A percentile compares a stretch with the other conserved stretches of the same genome.
phyloP scores from a whole-genome alignment of 2,888 invertebrate genomes.

The Acrobasis consociella region DNA sequence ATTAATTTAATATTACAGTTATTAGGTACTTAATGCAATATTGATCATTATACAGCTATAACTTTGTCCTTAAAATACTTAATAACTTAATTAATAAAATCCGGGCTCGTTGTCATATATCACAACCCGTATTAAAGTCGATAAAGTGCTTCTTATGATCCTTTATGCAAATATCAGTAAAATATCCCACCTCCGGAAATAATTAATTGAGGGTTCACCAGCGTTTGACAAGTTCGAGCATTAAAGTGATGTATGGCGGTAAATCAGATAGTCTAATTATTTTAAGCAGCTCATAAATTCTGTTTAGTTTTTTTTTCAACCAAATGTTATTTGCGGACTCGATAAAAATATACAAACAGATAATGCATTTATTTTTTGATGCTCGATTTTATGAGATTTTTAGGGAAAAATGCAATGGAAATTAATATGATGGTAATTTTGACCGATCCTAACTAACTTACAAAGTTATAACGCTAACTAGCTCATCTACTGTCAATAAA shows the following conservation, averaged over 20 bases:
- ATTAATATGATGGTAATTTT: too few relatives aligned
- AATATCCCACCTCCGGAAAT: constrained; percentile 55
- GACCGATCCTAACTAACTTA: too few relatives aligned
- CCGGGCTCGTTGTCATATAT: constrained; percentile 53
- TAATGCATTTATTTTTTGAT: not conserved
- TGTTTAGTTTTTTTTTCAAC: constrained; percentile 9
- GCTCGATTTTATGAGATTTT: not conserved
- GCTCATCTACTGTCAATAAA: too few relatives aligned
- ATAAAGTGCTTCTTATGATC: constrained; percentile 72
- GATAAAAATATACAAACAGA: not conserved
- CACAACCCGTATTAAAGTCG: constrained; percentile 56
- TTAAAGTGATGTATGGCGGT: constrained; percentile 70
- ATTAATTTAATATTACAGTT: not conserved
- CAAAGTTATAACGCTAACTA: too few relatives aligned
- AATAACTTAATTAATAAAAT: constrained; percentile 69
- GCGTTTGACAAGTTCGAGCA: constrained; percentile 58
- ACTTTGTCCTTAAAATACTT: constrained; percentile 36
- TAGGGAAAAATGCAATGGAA: too few relatives aligned
- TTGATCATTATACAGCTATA: constrained; percentile 4
- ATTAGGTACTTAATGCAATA: constrained; percentile 1
- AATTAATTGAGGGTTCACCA: constrained; percentile 69
- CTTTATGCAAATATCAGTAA: constrained; percentile 73
- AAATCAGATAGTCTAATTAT: constrained; percentile 70
- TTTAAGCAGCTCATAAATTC: constrained; percentile 63
- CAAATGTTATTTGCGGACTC: not conserved